These are phyloP conservation scores for Morinoia aosen DNA, from an alignment of 2,888 invertebrate genomes.

Conservation along the genomic window DNA sequence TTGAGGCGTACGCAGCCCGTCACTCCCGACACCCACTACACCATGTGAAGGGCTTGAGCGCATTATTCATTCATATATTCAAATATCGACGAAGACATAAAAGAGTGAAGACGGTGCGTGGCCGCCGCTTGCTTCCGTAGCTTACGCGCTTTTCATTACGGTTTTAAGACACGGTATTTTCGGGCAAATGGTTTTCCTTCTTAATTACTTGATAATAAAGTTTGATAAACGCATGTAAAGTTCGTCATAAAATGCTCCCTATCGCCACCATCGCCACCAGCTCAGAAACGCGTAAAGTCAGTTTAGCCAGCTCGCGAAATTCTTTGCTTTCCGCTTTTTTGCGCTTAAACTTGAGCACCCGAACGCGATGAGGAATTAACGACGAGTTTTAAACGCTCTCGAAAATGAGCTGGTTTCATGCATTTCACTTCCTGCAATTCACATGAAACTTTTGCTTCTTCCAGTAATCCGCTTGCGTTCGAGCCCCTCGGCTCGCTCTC, in stretches of 20 bases:
- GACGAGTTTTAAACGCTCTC: constrained; percentile 34
- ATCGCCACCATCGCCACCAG: constrained; percentile 44
- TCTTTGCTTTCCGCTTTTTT: constrained; percentile 20
- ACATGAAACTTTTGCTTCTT: neutral
- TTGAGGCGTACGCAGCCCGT: neutral
- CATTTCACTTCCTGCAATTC: neutral
- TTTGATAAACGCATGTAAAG: constrained; percentile 52
- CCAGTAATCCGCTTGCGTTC: neutral
- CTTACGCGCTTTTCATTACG: constrained; percentile 46
- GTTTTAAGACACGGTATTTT: constrained; percentile 53
- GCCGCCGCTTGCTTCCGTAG: neutral
- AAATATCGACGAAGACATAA: constrained; percentile 52
- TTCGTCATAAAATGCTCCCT: constrained; percentile 51
- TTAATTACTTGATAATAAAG: constrained; percentile 52
- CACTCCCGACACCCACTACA: neutral
- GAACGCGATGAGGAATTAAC: constrained; percentile 33
- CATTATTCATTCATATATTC: constrained; percentile 50
- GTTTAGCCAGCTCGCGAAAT: constrained; percentile 12
- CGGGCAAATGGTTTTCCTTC: constrained; percentile 52
- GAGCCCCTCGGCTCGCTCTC: neutral
- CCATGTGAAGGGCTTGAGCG: neutral
- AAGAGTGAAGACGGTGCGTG: constrained; percentile 5
- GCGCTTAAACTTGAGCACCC: constrained; percentile 16
- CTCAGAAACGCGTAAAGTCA: constrained; percentile 19
- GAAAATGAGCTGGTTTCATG: neutral